Base-by-base conservation (phyloP, 1,140 invertebrate species). In the Drosophila ambigua region DNA sequence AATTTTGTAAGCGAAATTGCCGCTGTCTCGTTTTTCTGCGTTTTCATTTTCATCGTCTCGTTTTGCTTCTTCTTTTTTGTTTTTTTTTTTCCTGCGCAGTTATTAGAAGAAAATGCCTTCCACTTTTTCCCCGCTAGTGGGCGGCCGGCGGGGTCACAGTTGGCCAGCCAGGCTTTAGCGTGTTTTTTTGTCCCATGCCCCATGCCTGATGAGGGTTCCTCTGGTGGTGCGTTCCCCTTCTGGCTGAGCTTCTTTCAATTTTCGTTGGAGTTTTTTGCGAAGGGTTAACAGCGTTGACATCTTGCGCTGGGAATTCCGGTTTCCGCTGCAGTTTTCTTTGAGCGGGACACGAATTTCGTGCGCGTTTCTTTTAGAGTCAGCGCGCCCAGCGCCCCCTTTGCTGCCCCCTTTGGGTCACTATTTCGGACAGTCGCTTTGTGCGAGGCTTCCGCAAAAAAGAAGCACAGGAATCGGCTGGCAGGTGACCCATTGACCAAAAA, bases 1-100 rank as follows among this genome's bases (percentile, higher is more conserved):
- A 85, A 85, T 85, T 85, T 87, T 87, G 81, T 85, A 82, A 85
- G 81, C 81, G 81, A 85, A 85, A 85, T 85, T 85, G 81, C 78
- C 83, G 83, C 81, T 87, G 81, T 85, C 81, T 87, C 82, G 82
- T 84, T 87, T 78, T 80, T 77, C 48, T 72, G 59, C 75, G 66
- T 72, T 77, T 77, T 72, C 62, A 54, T 74, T 74, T 76, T 67
- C 49, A 59, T 55, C 55, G 67, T 39, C 64, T 77, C 23, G 48
- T 16, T 35, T 45, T 35, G n/a, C n/a, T n/a, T n/a, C n/a, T n/a
- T 11, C 4, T 4, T 3, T 67, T 55, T 16, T 16, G 0, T 16
- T 0, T 16, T 55, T 58, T 72, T 60, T 61, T 58, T 64, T 73
- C 65, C 80, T 77, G 82, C 82, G 82, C 82, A 85, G 81, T 87